phyloP scores from a whole-genome alignment of 2,797 vertebrate species.

The Nyctalus aviator region DNA sequence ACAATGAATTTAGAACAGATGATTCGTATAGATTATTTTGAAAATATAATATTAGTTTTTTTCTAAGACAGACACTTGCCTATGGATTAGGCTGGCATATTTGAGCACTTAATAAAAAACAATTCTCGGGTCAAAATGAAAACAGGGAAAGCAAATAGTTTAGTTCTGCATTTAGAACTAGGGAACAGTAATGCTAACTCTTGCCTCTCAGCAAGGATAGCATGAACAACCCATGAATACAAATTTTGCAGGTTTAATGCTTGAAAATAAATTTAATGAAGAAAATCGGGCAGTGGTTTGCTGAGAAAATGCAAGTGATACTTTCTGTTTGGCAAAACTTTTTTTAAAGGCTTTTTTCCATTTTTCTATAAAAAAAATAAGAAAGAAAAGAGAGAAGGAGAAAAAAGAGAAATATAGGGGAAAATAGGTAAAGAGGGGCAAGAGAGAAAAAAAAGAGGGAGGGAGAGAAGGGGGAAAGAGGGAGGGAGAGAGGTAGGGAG shows the following conservation, averaged over 20 bases:
- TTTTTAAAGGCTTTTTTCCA: neutral
- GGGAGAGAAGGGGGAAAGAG: no score
- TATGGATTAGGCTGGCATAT: neutral
- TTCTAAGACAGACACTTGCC: conserved; percentile 4
- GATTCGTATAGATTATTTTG: conserved; percentile 11
- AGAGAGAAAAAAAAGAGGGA: neutral
- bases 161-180: neutral
- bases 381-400: neutral
- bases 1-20: conserved; percentile 66
- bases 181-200: neutral
- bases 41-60: conserved; percentile 35
- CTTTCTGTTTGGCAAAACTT: neutral
- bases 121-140: conserved; percentile 47
- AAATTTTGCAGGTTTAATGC: neutral
- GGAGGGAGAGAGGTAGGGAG: fast-evolving
- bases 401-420: neutral
- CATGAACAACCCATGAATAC: neutral
- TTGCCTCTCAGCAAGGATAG: neutral
- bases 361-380: neutral
- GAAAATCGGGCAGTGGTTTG: neutral
- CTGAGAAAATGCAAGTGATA: conserved; percentile 33
- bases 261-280: neutral
- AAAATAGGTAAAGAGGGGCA: neutral
- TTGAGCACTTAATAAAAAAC: neutral
- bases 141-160: neutral